Evolutionary conservation across 2,797 vertebrate genomes (phyloP).

Genomic region (Borostomias antarcticus): DNA sequence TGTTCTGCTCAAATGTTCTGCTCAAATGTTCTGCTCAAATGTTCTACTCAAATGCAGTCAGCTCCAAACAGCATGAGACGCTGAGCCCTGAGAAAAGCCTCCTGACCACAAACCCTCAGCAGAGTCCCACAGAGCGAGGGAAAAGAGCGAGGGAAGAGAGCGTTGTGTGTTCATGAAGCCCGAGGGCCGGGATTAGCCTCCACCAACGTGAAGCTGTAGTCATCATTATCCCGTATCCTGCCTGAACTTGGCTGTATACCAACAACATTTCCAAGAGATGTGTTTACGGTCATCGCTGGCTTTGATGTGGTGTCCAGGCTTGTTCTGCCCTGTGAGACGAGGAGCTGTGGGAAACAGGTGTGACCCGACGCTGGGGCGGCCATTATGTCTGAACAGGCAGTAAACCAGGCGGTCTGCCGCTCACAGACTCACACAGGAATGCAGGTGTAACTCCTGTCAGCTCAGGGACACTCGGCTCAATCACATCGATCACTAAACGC

Average conservation of each 20-base stretch:
- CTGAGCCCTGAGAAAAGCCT: not conserved
- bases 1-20: no score
- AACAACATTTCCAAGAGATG: constrained; percentile 10
- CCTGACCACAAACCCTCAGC: no score
- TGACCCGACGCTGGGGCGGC: constrained; percentile 28
- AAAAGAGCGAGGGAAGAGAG: no score
- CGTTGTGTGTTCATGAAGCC: not conserved
- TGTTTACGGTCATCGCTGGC: constrained; percentile 13
- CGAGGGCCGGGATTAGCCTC: not conserved
- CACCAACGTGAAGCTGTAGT: not conserved
- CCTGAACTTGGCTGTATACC: not conserved
- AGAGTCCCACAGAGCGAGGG: not conserved
- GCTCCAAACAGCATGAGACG: not conserved
- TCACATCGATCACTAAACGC: constrained; percentile 39
- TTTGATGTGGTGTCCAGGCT: constrained; percentile 41
- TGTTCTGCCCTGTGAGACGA: not conserved
- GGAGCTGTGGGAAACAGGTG: constrained; percentile 49
- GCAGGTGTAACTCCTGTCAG: constrained; percentile 18
- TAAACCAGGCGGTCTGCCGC: constrained; percentile 27
- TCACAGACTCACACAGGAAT: constrained; percentile 17
- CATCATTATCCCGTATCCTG: not conserved
- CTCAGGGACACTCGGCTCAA: constrained; percentile 19
- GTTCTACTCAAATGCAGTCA: not conserved
- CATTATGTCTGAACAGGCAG: constrained; percentile 29
- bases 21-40: no score